Percentiles rank a stretch among this genome's conserved stretches.
These are phyloP conservation scores for Conops quadrifasciatus DNA, from an alignment of 2,888 invertebrate species.

Conservation along the genomic window DNA sequence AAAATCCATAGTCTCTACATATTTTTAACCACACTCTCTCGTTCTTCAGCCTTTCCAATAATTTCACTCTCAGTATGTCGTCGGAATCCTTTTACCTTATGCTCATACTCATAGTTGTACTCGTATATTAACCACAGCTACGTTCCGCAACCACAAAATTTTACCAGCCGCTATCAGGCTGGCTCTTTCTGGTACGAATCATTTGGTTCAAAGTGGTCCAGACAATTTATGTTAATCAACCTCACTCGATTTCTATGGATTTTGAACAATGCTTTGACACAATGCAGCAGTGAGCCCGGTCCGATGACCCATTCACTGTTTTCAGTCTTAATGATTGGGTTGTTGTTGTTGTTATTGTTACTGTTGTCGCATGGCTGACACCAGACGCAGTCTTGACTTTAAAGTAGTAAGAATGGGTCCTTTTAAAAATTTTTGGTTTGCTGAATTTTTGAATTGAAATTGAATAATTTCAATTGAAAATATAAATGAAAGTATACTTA, in stretches of 20 bases:
- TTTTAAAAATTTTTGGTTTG: neutral
- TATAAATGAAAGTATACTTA: too few relatives aligned
- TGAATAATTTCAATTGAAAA: too few relatives aligned
- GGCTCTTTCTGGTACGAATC: neutral
- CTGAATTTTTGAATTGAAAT: too few relatives aligned
- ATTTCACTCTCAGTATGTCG: neutral
- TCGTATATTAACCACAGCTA: neutral
- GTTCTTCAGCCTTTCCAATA: neutral
- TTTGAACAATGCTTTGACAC: neutral
- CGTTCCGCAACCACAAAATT: neutral
- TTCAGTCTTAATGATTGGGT: neutral
- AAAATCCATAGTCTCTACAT: neutral
- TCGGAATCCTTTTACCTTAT: neutral
- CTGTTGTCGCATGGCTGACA: neutral
- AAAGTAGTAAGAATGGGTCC: neutral
- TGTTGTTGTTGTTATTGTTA: neutral
- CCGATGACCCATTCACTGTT: neutral
- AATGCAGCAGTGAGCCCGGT: neutral
- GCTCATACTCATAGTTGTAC: too few relatives aligned
- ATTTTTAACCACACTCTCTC: neutral
- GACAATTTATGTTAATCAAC: constrained; percentile 53
- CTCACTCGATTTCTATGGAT: constrained; percentile 44
- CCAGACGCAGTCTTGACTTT: too few relatives aligned
- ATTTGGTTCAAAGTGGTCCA: constrained; percentile 46
- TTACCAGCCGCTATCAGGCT: neutral